These are phyloP conservation scores for Heteromurus nitidus DNA, from an alignment of 2,888 invertebrate genomes.

Conservation along the genomic window DNA sequence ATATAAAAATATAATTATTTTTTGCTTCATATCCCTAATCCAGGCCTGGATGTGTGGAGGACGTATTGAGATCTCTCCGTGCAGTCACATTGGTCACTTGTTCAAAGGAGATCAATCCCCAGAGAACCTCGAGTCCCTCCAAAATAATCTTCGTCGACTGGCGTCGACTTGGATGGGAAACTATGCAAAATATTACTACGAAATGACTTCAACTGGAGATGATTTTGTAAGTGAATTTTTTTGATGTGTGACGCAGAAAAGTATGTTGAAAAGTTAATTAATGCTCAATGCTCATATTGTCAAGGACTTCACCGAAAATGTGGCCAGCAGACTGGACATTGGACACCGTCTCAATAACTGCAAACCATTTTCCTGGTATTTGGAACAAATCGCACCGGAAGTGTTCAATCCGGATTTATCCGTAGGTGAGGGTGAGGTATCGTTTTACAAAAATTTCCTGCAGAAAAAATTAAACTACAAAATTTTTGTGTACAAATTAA, in stretches of 20 bases:
- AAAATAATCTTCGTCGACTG: slow-evolving; percentile 78
- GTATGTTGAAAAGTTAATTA: too few relatives aligned
- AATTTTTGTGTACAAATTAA: background rate
- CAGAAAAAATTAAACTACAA: background rate
- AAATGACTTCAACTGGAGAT: slow-evolving; percentile 74
- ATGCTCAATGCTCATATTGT: too few relatives aligned
- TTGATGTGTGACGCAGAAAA: too few relatives aligned
- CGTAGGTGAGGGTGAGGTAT: slow-evolving; percentile 79
- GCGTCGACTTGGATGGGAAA: slow-evolving; percentile 79
- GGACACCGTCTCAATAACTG: slow-evolving; percentile 80
- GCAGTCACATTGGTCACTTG: slow-evolving; percentile 80
- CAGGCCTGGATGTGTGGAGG: slow-evolving; percentile 82
- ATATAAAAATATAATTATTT: background rate
- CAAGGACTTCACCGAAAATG: too few relatives aligned
- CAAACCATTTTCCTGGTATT: slow-evolving; percentile 80
- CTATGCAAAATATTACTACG: slow-evolving; percentile 79
- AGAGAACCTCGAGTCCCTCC: slow-evolving; percentile 75
- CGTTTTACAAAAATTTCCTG: background rate
- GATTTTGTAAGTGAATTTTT: background rate
- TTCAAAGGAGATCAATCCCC: slow-evolving; percentile 75
- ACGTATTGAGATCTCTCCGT: slow-evolving; percentile 79
- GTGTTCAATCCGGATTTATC: slow-evolving; percentile 79
- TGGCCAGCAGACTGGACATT: slow-evolving; percentile 19
- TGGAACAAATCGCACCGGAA: slow-evolving; percentile 80
- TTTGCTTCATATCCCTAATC: background rate